Percentiles rank a stretch among this genome's conserved stretches.
phyloP scores from a whole-genome alignment of 2,888 invertebrate genomes.

The Leucoptera coffeella region DNA sequence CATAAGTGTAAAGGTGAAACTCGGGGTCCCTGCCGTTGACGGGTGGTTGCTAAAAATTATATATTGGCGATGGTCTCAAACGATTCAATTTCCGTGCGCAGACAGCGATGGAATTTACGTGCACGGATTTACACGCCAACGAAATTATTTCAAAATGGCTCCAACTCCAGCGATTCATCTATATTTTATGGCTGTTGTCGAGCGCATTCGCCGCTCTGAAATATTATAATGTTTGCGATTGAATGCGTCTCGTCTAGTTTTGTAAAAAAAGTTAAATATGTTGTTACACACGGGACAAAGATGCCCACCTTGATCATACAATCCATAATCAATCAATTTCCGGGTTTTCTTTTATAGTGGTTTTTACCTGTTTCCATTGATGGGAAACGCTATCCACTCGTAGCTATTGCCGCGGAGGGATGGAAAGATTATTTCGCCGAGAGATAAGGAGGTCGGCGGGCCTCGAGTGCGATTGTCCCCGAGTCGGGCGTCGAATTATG shows the following conservation, averaged over 20 bases:
- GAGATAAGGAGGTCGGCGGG: conserved; percentile 53
- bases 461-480: conserved; percentile 53
- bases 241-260: no score
- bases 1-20: no score
- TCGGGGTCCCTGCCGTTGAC: no score
- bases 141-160: conserved; percentile 45
- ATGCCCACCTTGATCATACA: no score
- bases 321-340: no score
- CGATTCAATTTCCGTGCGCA: conserved; percentile 49
- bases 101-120: conserved; percentile 47
- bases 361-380: no score
- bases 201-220: no score
- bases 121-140: conserved; percentile 44
- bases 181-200: conserved; percentile 20
- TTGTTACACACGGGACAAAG: no score
- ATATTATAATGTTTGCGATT: no score
- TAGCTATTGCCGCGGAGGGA: conserved; percentile 52
- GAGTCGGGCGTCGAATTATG: conserved; percentile 54
- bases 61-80: conserved; percentile 39
- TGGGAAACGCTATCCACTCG: conserved; percentile 53
- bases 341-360: no score
- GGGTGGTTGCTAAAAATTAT: conserved; percentile 18
- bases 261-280: no score
- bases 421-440: conserved; percentile 52
- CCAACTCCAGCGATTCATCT: conserved; percentile 25